Conservation (phyloP, 2,888 invertebrate genomes). For the Drosophila rubida region DNA sequence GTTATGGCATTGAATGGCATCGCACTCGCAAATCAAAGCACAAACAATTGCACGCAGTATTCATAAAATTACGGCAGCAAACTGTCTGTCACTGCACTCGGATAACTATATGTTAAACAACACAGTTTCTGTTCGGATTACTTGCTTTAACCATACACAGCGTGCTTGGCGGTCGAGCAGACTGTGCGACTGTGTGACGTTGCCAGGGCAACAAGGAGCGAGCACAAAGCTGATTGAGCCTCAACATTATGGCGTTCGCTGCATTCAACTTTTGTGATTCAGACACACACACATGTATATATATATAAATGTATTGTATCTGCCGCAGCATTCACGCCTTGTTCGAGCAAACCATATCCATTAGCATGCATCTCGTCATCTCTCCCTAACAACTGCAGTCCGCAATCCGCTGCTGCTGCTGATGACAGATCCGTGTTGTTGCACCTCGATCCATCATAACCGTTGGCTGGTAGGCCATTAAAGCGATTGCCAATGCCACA, state of each 20-base stretch:
- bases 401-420: constrained; percentile 5
- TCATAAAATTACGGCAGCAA: not conserved
- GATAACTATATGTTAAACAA: no score
- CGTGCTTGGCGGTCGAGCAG: not conserved
- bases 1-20: constrained; percentile 14
- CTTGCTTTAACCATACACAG: no score
- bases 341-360: constrained; percentile 7
- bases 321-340: not conserved
- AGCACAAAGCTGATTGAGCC: constrained; percentile 9
- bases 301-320: not conserved
- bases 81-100: not conserved
- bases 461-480: constrained; percentile 11
- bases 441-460: constrained; percentile 20
- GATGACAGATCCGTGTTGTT: constrained; percentile 22
- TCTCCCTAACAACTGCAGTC: not conserved
- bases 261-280: not conserved
- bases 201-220: not conserved
- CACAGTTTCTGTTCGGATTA: no score
- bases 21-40: constrained; percentile 7
- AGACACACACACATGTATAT: not conserved
- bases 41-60: not conserved
- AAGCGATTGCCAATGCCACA: constrained; percentile 13
- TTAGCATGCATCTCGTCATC: constrained; percentile 27
- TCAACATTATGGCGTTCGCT: constrained; percentile 1
- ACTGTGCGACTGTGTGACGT: not conserved